Base-by-base conservation (phyloP, 1,140 invertebrate genomes). In the Atta cephalotes region DNA sequence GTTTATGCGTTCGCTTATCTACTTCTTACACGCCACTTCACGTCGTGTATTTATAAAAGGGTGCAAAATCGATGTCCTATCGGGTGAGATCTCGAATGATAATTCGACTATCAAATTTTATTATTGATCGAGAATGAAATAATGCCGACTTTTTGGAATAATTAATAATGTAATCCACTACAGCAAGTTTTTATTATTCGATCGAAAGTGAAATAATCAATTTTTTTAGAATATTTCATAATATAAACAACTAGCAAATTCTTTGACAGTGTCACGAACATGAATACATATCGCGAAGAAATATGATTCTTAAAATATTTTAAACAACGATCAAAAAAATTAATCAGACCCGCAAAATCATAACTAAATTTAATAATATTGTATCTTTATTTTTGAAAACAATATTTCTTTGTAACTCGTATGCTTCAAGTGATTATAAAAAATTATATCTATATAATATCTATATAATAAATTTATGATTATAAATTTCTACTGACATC, bases 1-100 rank as follows among this genome's bases (percentile, higher is more conserved):
- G 21, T 45, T 77, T 62, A 77, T 58, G 21, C n/a, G n/a, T 77
- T 60, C 31, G n/a, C 53, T 76, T 77, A 77, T 77, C 72, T 77
- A 25, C 3, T 21, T 25, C 53, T 77, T 39, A 77, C 56, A 77
- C 56, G 21, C 14, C 74, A 77, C 53, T 77, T 62, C n/a, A 58
- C 9, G 5, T 62, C 60, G 4, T 39, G 56, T 25, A 5, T 10
- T 62, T 39, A 9, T 16, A 39, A 60, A n/a, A 25, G 56, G 12
- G 53, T 31, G n/a, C 10, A 68, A 60, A 60, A 74, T 74, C 53
- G 31, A 60, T 76, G 12, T 62, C 21, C 21, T 9, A 12, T 39
- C 35, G 21, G 35, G 16, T 14, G 56, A 77, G 74, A 77, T 63
- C 56, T 62, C 14, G n/a, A 5, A 21, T 21, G 56, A 77, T 60